Conservation (phyloP, 2,113 vertebrate genomes). For the Phainopepla nitens region DNA sequence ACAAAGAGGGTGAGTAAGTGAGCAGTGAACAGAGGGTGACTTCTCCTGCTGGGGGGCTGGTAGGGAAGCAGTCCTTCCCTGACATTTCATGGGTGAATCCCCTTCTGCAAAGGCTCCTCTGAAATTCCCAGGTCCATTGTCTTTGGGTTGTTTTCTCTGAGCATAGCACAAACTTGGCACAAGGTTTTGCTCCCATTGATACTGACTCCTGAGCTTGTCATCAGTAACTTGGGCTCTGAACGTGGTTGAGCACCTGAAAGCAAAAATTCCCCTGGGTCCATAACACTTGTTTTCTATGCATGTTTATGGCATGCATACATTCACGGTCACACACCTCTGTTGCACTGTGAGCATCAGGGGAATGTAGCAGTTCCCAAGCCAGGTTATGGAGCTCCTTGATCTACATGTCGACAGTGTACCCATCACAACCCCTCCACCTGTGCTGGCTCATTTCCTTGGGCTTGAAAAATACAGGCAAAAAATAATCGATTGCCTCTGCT, state of each 20-base stretch:
- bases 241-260: not conserved
- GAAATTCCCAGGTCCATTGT: not conserved
- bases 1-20: not conserved
- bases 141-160: not conserved
- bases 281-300: not conserved
- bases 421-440: not conserved
- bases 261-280: not conserved
- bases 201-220: not conserved
- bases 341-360: rapidly evolving
- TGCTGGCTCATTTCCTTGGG: not conserved
- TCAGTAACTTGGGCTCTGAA: rapidly evolving
- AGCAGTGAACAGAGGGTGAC: not conserved
- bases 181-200: not conserved
- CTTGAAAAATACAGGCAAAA: not conserved
- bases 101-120: not conserved
- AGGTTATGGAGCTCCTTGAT: not conserved
- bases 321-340: not conserved
- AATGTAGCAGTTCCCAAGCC: not conserved
- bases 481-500: not conserved
- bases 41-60: not conserved
- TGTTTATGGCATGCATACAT: not conserved
- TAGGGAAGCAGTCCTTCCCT: not conserved
- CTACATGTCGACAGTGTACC: not conserved
- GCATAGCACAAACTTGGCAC: not conserved
- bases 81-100: not conserved